These are phyloP conservation scores for Sipha maydis DNA, from an alignment of 2,888 invertebrate species.

Conservation along the genomic window DNA sequence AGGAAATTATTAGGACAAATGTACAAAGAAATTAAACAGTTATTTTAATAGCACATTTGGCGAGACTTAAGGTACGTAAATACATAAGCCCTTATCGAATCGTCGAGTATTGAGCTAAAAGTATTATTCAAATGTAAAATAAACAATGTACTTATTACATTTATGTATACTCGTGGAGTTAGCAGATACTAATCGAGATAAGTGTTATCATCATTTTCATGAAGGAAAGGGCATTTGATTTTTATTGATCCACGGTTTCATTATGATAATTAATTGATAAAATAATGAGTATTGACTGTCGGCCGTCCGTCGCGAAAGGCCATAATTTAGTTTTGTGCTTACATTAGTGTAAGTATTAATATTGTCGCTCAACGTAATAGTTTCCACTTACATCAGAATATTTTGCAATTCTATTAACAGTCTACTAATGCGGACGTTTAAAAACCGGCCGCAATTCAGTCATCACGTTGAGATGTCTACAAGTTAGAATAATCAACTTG, in stretches of 20 bases:
- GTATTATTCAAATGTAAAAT: no score
- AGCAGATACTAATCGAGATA: neutral
- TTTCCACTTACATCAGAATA: neutral
- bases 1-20: no score
- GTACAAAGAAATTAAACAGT: no score
- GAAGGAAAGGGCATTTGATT: slow-evolving; percentile 38
- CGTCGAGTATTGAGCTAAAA: no score
- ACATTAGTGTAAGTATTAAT: neutral
- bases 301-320: neutral
- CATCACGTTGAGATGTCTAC: slow-evolving; percentile 28
- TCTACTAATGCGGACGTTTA: slow-evolving; percentile 34
- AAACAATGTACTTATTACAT: no score
- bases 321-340: slow-evolving; percentile 26
- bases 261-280: slow-evolving; percentile 60
- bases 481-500: slow-evolving; percentile 28
- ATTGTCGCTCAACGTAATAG: neutral
- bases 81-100: no score
- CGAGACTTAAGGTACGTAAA: no score
- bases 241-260: slow-evolving; percentile 56
- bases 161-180: no score
- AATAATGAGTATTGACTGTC: slow-evolving; percentile 35
- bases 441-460: slow-evolving; percentile 13
- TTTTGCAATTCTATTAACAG: slow-evolving; percentile 13
- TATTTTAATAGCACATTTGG: no score
- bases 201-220: slow-evolving; percentile 36